phyloP scores from a whole-genome alignment of 2,888 invertebrate genomes.

The Archips crataeganus region DNA sequence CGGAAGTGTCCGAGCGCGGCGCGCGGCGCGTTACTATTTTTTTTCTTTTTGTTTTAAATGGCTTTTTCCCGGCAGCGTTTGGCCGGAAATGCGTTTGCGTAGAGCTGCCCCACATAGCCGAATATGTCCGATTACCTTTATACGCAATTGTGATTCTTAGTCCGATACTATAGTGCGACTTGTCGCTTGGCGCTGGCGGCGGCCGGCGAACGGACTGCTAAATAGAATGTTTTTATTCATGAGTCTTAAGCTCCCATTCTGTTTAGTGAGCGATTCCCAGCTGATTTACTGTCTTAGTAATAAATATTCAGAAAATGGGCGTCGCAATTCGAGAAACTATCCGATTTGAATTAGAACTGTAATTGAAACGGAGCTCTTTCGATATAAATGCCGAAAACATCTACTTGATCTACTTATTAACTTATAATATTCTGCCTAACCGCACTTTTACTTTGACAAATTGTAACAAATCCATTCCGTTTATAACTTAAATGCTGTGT shows the following conservation, averaged over 20 bases:
- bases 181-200: conserved; percentile 62
- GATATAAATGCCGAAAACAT: background rate
- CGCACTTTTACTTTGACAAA: background rate
- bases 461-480: conserved; percentile 51
- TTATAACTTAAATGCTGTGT: conserved; percentile 54
- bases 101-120: conserved; percentile 73
- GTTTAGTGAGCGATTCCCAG: conserved; percentile 79
- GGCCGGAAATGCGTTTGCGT: conserved; percentile 86
- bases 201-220: conserved; percentile 78
- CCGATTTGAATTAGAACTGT: conserved; percentile 39
- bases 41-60: conserved; percentile 84
- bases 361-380: conserved; percentile 16
- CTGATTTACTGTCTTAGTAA: conserved; percentile 81
- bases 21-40: conserved; percentile 84
- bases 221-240: conserved; percentile 86
- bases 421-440: background rate
- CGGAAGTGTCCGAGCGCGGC: conserved; percentile 85
- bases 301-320: conserved; percentile 73
- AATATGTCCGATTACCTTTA: conserved; percentile 69
- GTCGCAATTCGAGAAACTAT: conserved; percentile 43
- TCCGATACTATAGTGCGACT: conserved; percentile 59
- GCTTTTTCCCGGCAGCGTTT: conserved; percentile 85
- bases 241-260: conserved; percentile 80
- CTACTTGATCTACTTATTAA: background rate
- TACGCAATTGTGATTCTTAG: conserved; percentile 70